phyloP scores from a whole-genome alignment of 2,888 invertebrate genomes.

The Acanthosepion esculentum region DNA sequence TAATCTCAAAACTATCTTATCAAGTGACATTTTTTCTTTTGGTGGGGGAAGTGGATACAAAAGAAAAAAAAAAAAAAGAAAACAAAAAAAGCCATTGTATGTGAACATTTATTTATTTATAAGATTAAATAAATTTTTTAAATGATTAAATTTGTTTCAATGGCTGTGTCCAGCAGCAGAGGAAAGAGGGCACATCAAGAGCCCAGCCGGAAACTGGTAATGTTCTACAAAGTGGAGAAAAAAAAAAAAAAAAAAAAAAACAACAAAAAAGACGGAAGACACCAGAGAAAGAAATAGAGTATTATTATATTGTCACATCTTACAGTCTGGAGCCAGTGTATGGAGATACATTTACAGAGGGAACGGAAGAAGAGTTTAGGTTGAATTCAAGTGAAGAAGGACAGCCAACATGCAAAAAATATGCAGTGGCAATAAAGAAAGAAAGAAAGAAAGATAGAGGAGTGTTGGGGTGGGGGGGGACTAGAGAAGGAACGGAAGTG shows the following conservation, averaged over 20 bases:
- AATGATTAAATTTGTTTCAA: background rate
- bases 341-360: background rate
- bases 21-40: too few species aligned
- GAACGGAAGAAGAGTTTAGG: background rate
- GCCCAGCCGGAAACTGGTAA: slow-evolving; percentile 33
- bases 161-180: slow-evolving; percentile 33
- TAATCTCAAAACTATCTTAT: too few species aligned
- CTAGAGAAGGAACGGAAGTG: background rate
- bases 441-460: too few species aligned
- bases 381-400: background rate
- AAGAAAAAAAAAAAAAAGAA: background rate
- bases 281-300: background rate
- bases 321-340: slow-evolving; percentile 33
- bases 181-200: background rate
- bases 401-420: background rate
- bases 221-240: background rate
- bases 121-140: slow-evolving; percentile 25
- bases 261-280: background rate
- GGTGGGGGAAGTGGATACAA: background rate
- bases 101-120: slow-evolving; percentile 33
- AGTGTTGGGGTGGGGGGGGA: background rate
- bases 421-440: background rate
- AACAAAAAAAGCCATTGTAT: slow-evolving; percentile 11
- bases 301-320: slow-evolving; percentile 33
- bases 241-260: background rate